phyloP scores from a whole-genome alignment of 2,797 vertebrate species.

The Chaenodraco wilsoni region DNA sequence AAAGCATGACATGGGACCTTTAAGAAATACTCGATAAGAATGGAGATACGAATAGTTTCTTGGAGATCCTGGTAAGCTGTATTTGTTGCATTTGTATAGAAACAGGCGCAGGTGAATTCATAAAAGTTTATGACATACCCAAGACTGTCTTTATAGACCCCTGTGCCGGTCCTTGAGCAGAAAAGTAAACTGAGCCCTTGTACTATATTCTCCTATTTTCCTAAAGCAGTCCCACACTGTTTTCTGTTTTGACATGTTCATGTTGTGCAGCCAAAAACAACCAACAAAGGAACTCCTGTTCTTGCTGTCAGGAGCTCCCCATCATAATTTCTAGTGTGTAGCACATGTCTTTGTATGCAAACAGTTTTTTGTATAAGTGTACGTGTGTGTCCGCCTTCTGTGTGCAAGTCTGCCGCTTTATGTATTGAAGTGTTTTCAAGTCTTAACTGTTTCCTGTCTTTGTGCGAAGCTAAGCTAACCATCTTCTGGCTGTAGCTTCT shows the following conservation, averaged over 20 bases:
- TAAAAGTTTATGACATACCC: too few species aligned
- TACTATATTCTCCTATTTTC: not conserved
- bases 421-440: not conserved
- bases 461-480: not conserved
- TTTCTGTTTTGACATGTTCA: not conserved
- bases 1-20: too few species aligned
- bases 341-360: not conserved
- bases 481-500: not conserved
- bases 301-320: not conserved
- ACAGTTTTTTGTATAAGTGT: too few species aligned
- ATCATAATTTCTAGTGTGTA: not conserved
- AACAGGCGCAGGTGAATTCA: too few species aligned
- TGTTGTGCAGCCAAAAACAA: not conserved
- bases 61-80: slow-evolving; percentile 1
- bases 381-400: not conserved
- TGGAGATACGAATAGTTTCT: too few species aligned
- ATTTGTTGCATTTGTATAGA: not conserved
- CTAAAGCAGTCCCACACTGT: not conserved
- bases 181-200: not conserved
- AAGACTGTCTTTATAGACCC: not conserved
- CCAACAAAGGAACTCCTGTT: not conserved
- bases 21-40: too few species aligned
- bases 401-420: not conserved
- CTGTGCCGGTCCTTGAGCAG: not conserved
- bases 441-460: not conserved